These are phyloP conservation scores for Neolamprologus hecqui DNA, from an alignment of 2,113 vertebrate genomes.

Conservation along the genomic window DNA sequence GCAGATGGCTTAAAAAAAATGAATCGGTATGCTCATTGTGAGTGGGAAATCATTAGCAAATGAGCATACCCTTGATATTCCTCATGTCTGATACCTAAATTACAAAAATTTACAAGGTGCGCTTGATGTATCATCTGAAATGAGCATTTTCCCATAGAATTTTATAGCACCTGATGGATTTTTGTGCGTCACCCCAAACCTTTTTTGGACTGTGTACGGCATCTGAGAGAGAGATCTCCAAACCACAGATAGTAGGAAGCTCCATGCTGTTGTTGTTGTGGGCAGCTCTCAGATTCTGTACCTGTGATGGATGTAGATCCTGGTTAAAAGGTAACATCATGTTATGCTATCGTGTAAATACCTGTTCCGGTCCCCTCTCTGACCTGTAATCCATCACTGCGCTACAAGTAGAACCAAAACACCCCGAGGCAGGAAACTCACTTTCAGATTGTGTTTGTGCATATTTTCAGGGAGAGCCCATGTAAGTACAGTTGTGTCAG, in stretches of 20 bases:
- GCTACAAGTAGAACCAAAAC: background rate
- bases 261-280: background rate
- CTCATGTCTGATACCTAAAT: background rate
- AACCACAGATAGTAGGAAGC: background rate
- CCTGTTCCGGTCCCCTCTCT: background rate
- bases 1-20: background rate
- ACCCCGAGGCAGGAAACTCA: background rate
- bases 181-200: background rate
- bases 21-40: background rate
- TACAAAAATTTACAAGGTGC: background rate
- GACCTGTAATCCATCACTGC: background rate
- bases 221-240: background rate
- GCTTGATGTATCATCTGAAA: background rate
- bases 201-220: background rate
- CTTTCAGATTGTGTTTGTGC: background rate
- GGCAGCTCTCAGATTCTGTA: background rate
- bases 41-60: background rate
- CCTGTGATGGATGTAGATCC: background rate
- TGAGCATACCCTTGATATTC: background rate
- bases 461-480: background rate
- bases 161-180: background rate
- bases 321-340: background rate
- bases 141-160: background rate
- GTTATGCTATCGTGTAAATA: background rate
- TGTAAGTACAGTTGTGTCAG: background rate